Base-by-base conservation (phyloP, 2,888 invertebrate genomes). In the Muscina levida region DNA sequence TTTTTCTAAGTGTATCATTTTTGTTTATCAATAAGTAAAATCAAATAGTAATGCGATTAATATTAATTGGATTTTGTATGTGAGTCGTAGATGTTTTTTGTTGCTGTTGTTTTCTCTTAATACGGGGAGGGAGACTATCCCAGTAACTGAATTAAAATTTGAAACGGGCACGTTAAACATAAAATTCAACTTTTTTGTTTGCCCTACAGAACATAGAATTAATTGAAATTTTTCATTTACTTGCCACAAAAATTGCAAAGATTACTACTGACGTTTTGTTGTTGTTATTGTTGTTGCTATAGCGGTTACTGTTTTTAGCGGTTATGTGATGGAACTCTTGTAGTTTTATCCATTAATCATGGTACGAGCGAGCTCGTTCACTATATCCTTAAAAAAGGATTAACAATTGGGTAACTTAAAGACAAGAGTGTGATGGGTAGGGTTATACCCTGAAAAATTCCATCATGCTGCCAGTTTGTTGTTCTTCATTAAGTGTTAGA, bases 401-500 rank as follows among this genome's bases (percentile, higher is more conserved):
- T n/a, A n/a, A n/a, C n/a, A n/a, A n/a, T n/a, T n/a, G n/a, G n/a
- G n/a, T n/a, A n/a, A n/a, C n/a, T n/a, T n/a, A n/a, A n/a, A n/a
- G n/a, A n/a, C n/a, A n/a, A n/a, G n/a, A n/a, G n/a, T n/a, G n/a
- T n/a, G n/a, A n/a, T n/a, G n/a, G n/a, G 31, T 31, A 31, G 31
- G 31, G 31, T 31, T 31, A 31, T 31, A 31, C 31, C 8, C 31
- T 31, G 39, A 2, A 74, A 66, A 72, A 72, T 71, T 31, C 22
- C 62, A 62, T 57, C 57, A 57, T 71, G 68, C 62, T 70, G 26
- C 51, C 19, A 75, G 77, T 77, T n/a, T n/a, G n/a, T n/a, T n/a
- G n/a, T n/a, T 74, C 77, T 74, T 81, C 67, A 77, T 77, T 81
- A 74, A 77, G 80, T 71, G 67, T 81, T 81, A 81, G 73, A 74